Base-by-base conservation (phyloP, 2,888 invertebrate species). In the Sclerodermus sp. region DNA sequence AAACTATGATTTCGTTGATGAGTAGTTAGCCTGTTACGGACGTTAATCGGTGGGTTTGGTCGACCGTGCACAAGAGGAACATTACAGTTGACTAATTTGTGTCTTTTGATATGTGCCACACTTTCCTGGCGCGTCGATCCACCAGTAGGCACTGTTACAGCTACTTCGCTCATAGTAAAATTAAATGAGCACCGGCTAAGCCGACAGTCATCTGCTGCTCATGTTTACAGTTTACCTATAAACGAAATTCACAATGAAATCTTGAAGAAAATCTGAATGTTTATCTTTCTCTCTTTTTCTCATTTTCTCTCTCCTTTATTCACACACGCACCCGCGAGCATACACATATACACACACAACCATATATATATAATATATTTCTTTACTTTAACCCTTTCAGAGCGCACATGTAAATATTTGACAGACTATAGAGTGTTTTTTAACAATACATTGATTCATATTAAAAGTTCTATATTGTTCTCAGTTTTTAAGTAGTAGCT, bases 1-100 rank as follows among this genome's bases (percentile, higher is more conserved):
- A 93, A 83, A 76, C 92, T 93, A 73, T 92, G 86, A 81, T 93
- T 93, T 77, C 93, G 86, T 80, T 93, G 93, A 81, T 93, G 93
- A 64, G 83, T 85, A 67, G 83, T 83, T 64, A 85, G 77, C 70
- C 83, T 79, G 55, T 80, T 81, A 68, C 82, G 81, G 56, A 74
- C 75, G 65, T 77, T 80, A 58, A 79, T 73, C 44, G 78, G 66
- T 56, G 78, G 73, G 62, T 78, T 80, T 54, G 82, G 80, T 56
- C 82, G 79, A 58, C 84, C 84, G 67, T 85, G 84, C 37, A 85
- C 84, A 49, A 83, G 82, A 60, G 85, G 84, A 66, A 84, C 82
- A 74, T 78, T 78, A 71, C 75, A 74, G 59, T 66, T 71, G 47
- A 73, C 66, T 64, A 77, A 69, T 71, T 78, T 79, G 65, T 74